Evolutionary conservation across 2,888 invertebrate genomes (phyloP).

Genomic region (Hoplodrina ambigua): DNA sequence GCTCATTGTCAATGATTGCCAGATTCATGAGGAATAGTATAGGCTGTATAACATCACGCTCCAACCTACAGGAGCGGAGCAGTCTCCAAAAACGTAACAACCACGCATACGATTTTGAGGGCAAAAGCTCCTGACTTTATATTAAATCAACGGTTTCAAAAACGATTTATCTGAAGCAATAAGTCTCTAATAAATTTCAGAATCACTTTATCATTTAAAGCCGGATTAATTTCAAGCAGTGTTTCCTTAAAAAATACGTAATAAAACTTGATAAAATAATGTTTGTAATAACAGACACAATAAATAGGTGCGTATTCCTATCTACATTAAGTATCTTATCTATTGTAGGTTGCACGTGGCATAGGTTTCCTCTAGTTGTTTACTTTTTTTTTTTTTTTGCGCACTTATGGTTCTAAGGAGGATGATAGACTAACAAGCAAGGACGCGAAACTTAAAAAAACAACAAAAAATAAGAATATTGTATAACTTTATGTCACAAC

Average conservation of each 20-base stretch:
- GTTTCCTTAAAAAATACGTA: conserved; percentile 2
- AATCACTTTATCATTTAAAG: background rate
- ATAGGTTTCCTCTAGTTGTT: conserved; percentile 16
- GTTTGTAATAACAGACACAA: conserved; percentile 9
- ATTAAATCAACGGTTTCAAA: too few relatives aligned
- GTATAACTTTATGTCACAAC: too few relatives aligned
- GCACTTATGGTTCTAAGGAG: background rate
- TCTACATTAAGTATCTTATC: conserved; percentile 37
- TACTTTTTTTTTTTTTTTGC: conserved; percentile 14
- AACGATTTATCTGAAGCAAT: background rate
- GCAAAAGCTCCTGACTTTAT: too few relatives aligned
- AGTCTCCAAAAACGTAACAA: too few relatives aligned
- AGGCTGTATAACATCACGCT: too few relatives aligned
- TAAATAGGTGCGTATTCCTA: conserved; percentile 5
- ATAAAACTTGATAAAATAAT: conserved; percentile 10
- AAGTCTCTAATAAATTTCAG: background rate
- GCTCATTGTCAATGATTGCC: too few relatives aligned
- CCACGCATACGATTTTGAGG: too few relatives aligned
- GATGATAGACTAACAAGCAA: background rate
- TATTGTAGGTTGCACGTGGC: background rate
- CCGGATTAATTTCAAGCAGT: background rate
- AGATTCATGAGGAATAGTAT: too few relatives aligned
- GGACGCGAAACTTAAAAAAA: too few relatives aligned
- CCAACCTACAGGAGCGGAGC: too few relatives aligned
- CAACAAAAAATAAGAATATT: too few relatives aligned